A percentile compares a stretch with the other conserved stretches of the same genome.
Conservation (phyloP, 2,888 invertebrate species). For the Catonia carolina region DNA sequence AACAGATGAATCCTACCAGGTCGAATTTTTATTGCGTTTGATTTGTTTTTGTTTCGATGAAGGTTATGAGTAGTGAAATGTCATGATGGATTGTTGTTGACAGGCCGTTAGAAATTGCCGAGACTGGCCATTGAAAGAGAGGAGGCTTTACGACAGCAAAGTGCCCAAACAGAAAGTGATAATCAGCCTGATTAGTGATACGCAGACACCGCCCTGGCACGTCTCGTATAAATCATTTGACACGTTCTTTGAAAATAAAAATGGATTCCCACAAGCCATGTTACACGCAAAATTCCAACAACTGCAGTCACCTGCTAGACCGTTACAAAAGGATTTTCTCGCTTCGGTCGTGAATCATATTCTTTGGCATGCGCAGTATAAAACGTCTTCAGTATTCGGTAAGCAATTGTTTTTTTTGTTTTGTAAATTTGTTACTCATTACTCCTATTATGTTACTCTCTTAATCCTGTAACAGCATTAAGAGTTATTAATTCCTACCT, state of each 20-base stretch:
- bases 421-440: not conserved
- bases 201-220: slow-evolving; percentile 36
- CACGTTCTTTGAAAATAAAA: slow-evolving; percentile 46
- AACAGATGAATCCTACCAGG: no score
- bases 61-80: no score
- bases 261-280: slow-evolving; percentile 37
- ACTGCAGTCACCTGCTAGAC: slow-evolving; percentile 29
- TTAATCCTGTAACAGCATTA: not conserved
- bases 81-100: no score
- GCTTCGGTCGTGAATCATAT: slow-evolving; percentile 35
- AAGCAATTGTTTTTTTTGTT: not conserved
- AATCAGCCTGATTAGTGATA: slow-evolving; percentile 33
- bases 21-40: no score
- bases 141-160: slow-evolving; percentile 39
- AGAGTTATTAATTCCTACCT: no score
- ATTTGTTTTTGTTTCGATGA: no score
- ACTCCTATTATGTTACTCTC: no score
- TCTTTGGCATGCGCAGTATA: slow-evolving; percentile 36
- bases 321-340: slow-evolving; percentile 27
- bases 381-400: not conserved
- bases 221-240: slow-evolving; percentile 43
- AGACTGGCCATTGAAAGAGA: slow-evolving; percentile 41
- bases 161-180: slow-evolving; percentile 40
- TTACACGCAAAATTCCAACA: no score
- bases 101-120: slow-evolving; percentile 39